Base-by-base conservation (phyloP, 2,888 invertebrate species). In the Agrochola lota region DNA sequence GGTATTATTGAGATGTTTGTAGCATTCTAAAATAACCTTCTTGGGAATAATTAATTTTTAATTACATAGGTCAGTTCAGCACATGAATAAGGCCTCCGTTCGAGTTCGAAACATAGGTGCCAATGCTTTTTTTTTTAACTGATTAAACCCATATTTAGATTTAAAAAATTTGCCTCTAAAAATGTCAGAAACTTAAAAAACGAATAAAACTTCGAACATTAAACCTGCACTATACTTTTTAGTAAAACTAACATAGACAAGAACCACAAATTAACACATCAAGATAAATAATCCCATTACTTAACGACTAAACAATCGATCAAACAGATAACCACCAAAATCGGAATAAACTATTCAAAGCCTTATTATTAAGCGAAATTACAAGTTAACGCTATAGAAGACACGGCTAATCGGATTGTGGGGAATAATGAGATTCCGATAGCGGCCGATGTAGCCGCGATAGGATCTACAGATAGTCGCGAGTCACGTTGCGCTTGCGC, bases 401-500 rank as follows among this genome's bases (percentile, higher is more conserved):
- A 91, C 90, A 90, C 86, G 88, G 81, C 87, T 93, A 93, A 94
- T 93, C 93, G 92, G 91, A 93, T 93, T 90, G 92, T 88, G 87
- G 84, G 90, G 91, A 91, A 92, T 92, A 92, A 92, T 91, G 91
- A 92, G 93, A 92, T 91, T 88, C 91, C 87, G 93, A 93, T 92
- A 91, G 89, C 84, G 88, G 79, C 75, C 89, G 83, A 89, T 90
- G 89, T 91, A 92, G 91, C 90, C 88, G 85, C 80, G 94, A 94
- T 94, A 93, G 86, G 83, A 93, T 94, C 93, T 90, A 74, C 80
- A 87, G 90, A 91, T 91, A 89, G 88, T 85, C 84, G 85, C 87
- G 84, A 89, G 91, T 91, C 91, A 91, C 90, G 91, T 77, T 86
- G 89, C 86, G 91, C 89, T 26, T 67, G 90, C 88, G 90, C 89